Conservation (phyloP, 1,140 invertebrate species). For the Cyclargus thomasi region DNA sequence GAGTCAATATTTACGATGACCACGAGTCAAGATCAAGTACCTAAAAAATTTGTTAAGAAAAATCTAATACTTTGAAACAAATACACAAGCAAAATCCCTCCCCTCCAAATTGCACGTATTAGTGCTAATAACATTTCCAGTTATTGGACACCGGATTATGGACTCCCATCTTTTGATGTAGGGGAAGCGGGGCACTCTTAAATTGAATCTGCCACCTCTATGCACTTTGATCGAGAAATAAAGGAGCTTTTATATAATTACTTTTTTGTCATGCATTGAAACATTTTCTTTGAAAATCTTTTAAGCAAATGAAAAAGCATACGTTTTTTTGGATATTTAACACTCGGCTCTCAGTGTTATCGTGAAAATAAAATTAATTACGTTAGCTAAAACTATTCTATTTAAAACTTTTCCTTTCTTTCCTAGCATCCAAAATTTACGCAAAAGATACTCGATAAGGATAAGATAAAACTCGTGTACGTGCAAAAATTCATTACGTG, state of each 20-base stretch:
- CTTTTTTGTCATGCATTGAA: neutral
- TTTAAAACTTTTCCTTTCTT: neutral
- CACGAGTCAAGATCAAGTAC: no score
- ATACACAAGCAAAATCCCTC: neutral
- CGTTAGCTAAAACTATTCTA: no score
- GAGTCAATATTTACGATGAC: no score
- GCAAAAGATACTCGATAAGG: neutral
- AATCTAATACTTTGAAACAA: no score
- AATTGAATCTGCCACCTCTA: neutral
- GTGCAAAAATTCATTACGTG: slow-evolving; percentile 3
- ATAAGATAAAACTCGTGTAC: neutral
- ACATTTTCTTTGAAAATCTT: no score
- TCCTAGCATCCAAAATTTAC: neutral
- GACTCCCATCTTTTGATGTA: slow-evolving; percentile 11
- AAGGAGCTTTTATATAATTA: neutral
- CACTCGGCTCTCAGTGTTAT: no score
- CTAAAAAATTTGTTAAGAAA: no score
- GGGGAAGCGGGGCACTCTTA: slow-evolving; percentile 6
- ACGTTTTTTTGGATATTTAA: no score
- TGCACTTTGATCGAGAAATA: neutral
- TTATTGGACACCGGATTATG: slow-evolving; percentile 23
- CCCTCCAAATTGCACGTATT: slow-evolving; percentile 37
- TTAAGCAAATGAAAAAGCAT: no score
- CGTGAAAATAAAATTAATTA: no score
- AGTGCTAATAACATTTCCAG: slow-evolving; percentile 32